Evolutionary conservation across 2,113 vertebrate species (phyloP).

Genomic region (Bos taurus): ARS-UCD2.0 NC_037334.1:109103001-109103500

Average conservation of each 20-base stretch:
- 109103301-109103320: neutral
- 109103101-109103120: neutral
- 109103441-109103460: neutral
- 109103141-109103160: neutral
- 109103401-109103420: neutral
- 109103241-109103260: neutral
- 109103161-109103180: neutral
- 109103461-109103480: neutral
- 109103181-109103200: slow-evolving; percentile 9
- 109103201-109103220: slow-evolving; percentile 3
- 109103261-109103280: slow-evolving; percentile 28
- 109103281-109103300: slow-evolving; percentile 13
- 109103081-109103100: neutral
- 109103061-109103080: neutral
- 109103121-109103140: neutral
- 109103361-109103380: neutral
- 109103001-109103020: neutral
- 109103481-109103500: slow-evolving; percentile 22
- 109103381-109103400: neutral
- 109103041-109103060: neutral
- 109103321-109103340: neutral
- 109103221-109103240: neutral
- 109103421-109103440: neutral
- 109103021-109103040: neutral
- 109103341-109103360: neutral